A percentile compares a stretch with the other conserved stretches of the same genome.
Conservation (phyloP, 2,797 vertebrate species). For the Lepilemur ruficaudatus region DNA sequence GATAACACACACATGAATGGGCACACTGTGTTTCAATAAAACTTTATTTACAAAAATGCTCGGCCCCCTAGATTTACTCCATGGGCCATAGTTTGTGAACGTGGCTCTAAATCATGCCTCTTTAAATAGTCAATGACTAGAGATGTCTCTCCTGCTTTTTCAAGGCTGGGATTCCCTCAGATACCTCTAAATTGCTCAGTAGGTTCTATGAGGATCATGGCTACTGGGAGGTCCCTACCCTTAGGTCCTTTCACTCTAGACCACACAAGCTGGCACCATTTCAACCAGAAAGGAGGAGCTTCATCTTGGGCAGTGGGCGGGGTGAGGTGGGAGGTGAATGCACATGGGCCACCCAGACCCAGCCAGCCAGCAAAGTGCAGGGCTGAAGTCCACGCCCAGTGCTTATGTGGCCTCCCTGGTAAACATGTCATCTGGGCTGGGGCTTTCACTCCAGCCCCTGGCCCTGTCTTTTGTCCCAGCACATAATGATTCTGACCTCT, state of each 20-base stretch:
- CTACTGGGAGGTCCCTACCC: neutral
- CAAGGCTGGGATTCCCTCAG: neutral
- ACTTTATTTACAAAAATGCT: slow-evolving; percentile 51
- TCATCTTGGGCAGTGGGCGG: neutral
- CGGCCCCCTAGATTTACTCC: neutral
- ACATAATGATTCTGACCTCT: slow-evolving; percentile 54
- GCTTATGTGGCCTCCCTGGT: neutral
- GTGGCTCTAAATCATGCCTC: neutral
- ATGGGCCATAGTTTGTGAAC: neutral
- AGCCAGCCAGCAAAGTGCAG: neutral
- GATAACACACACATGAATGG: slow-evolving; percentile 6
- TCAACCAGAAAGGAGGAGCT: neutral
- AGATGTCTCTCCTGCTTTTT: neutral
- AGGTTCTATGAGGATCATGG: neutral
- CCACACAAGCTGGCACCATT: neutral
- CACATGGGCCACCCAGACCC: neutral
- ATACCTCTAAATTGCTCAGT: neutral
- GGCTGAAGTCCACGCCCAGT: neutral
- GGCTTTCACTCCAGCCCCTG: neutral
- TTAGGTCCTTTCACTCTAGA: neutral
- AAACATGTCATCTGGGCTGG: neutral
- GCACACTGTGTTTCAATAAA: slow-evolving; percentile 19
- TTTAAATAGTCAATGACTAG: slow-evolving; percentile 12
- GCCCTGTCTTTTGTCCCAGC: slow-evolving; percentile 29
- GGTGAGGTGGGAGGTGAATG: neutral